phyloP scores from a whole-genome alignment of 2,113 vertebrate species.

The Syngnathus typhle region DNA sequence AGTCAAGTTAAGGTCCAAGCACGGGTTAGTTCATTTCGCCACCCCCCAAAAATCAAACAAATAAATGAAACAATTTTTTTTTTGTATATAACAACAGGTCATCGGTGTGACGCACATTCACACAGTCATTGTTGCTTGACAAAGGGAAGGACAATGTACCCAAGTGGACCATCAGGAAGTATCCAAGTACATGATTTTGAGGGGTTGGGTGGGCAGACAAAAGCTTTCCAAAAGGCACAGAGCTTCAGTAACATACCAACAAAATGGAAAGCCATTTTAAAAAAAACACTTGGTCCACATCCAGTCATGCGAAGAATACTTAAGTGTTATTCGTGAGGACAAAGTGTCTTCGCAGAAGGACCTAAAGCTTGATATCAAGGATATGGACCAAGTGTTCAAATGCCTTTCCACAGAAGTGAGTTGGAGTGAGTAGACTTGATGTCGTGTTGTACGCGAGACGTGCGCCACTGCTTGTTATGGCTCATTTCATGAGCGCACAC shows the following conservation, averaged over 20 bases:
- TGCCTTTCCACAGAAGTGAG: background rate
- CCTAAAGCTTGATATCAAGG: background rate
- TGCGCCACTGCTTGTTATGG: background rate
- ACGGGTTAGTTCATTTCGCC: background rate
- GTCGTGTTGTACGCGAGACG: background rate
- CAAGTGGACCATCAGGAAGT: constrained; percentile 1
- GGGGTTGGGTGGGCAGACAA: constrained; percentile 46
- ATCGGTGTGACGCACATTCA: constrained; percentile 4
- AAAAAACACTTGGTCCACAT: background rate
- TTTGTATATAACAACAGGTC: background rate
- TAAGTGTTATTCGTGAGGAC: background rate
- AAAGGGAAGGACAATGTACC: background rate
- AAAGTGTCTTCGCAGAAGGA: background rate
- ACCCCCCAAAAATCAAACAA: background rate
- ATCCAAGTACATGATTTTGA: background rate
- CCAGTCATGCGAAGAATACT: background rate
- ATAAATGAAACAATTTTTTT: background rate
- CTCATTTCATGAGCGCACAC: background rate
- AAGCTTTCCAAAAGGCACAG: constrained; percentile 71
- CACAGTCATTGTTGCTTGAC: constrained; percentile 13
- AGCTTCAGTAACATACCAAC: constrained; percentile 55
- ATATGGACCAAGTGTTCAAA: background rate
- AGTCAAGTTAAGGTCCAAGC: background rate
- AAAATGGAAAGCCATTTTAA: background rate
- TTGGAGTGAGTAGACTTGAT: background rate